Conservation (phyloP, 2,113 vertebrate species). For the Calyptomena viridis region DNA sequence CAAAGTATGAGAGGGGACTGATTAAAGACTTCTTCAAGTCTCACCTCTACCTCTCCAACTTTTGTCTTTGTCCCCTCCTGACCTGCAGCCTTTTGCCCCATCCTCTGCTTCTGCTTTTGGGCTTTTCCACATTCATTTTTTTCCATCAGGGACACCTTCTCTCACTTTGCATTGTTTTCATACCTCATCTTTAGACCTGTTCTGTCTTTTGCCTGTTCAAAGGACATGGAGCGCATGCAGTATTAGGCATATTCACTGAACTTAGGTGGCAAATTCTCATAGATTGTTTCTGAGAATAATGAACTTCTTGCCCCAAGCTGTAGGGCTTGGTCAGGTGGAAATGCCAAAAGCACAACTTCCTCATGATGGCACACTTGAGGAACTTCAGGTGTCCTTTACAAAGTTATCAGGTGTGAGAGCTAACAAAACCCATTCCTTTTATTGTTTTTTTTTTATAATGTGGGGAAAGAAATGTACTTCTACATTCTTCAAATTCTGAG, state of each 20-base stretch:
- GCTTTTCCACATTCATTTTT: background rate
- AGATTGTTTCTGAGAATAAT: background rate
- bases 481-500: background rate
- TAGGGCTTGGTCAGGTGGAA: background rate
- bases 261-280: background rate
- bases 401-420: background rate
- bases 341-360: background rate
- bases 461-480: background rate
- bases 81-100: background rate
- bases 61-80: background rate
- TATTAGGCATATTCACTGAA: background rate
- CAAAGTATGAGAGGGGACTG: background rate
- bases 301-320: background rate
- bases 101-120: background rate
- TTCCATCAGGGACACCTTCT: background rate
- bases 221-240: background rate
- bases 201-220: background rate
- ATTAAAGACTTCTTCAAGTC: background rate
- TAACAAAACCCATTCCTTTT: background rate
- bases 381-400: background rate
- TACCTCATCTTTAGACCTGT: background rate
- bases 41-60: background rate
- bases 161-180: background rate
- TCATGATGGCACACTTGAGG: background rate
- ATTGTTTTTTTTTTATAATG: background rate